Evolutionary conservation across 2,113 vertebrate genomes (phyloP).

Genomic region (Mus musculus): DNA sequence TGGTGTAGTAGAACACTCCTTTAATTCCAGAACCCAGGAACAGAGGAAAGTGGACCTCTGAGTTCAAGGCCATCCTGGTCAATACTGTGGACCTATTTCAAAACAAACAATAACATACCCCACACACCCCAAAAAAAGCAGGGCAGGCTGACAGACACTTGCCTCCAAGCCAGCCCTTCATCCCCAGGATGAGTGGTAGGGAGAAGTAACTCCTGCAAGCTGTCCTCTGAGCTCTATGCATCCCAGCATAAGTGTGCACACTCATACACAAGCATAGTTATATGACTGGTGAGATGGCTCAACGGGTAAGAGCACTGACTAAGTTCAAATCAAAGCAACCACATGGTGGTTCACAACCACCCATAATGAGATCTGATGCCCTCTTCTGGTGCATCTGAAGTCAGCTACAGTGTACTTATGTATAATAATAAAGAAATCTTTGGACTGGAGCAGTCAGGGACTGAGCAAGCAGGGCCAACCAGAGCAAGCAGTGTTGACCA

Average conservation of each 20-base stretch:
- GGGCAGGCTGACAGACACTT: background rate
- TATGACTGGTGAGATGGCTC: too few species aligned
- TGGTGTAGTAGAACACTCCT: background rate
- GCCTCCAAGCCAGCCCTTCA: background rate
- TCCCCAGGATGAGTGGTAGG: background rate
- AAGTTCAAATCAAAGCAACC: background rate
- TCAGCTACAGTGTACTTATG: too few species aligned
- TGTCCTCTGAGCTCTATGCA: background rate
- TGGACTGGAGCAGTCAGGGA: too few species aligned
- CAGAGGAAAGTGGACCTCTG: background rate
- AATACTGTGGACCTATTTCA: background rate
- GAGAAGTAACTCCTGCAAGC: background rate
- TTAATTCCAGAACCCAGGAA: background rate
- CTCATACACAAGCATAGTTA: background rate
- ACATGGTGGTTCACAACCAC: too few species aligned
- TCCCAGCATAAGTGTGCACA: background rate
- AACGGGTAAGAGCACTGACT: too few species aligned
- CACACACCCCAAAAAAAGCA: background rate
- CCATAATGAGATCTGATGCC: too few species aligned
- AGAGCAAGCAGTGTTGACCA: too few species aligned
- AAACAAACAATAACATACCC: background rate
- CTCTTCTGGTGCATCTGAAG: too few species aligned
- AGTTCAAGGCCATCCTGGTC: background rate
- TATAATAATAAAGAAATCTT: too few species aligned
- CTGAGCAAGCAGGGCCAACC: too few species aligned